Evolutionary conservation across 2,888 invertebrate species (phyloP), one percentile per base, ranked within the genome.

Genomic region (Sepiola atlantica): DNA sequence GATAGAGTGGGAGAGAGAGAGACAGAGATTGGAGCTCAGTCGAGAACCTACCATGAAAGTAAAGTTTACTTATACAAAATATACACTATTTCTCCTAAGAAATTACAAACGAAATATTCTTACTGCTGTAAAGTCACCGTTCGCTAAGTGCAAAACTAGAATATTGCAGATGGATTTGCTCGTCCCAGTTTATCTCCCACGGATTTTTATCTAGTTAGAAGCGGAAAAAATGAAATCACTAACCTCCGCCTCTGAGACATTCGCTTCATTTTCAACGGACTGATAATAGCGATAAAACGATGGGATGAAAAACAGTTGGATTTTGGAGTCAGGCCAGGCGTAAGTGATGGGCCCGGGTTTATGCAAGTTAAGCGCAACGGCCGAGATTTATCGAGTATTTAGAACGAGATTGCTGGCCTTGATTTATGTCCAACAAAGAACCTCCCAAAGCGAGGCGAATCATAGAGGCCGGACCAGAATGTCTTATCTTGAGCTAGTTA

Each of bases 351-450:
- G n/a, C 32, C n/a, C 32, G 77, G 1, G 32, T 77, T 77, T 77
- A 77, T n/a, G 77, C 32, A 77, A 77, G 77, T 77, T 32, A 14
- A 12, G 77, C 16, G 77, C 16, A 2, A n/a, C n/a, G 32, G 32
- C 16, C n/a, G n/a, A 77, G 77, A 77, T 77, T 77, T 77, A 77
- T 77, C 77, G 77, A n/a, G n/a, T 77, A 77, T 77, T 77, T 77
- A 77, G 77, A 21, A 77, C 77, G 77, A 77, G 77, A 77, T 32
- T n/a, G 77, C 77, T n/a, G 21, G 77, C 77, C 32, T 32, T 77
- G 77, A 77, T 77, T 77, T 77, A 77, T n/a, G 77, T 77, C 77
- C 77, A 77, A 16, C n/a, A 77, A 77, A 77, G 77, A 77, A 8
- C 77, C 77, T 77, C 77, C 77, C n/a, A 18, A 77, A n/a, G 16